These are phyloP conservation scores for Hemicordylus capensis DNA, from an alignment of 2,113 vertebrate species.

Conservation along the genomic window DNA sequence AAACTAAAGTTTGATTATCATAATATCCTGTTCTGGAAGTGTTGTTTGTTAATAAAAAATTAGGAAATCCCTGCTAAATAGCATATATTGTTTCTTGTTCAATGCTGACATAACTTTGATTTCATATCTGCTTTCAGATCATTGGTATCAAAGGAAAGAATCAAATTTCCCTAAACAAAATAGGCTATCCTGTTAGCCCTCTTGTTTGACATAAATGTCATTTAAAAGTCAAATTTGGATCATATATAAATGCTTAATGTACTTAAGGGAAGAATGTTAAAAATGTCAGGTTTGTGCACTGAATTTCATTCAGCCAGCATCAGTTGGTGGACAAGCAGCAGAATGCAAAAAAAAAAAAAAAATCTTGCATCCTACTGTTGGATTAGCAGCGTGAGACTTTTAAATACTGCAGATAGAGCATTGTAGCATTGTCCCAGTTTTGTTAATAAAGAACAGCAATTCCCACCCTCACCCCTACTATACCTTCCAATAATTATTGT, in stretches of 20 bases:
- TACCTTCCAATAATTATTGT: neutral
- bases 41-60: neutral
- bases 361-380: neutral
- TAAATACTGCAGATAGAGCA: neutral
- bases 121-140: conserved; percentile 8
- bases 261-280: neutral
- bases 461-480: no score
- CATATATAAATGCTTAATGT: neutral
- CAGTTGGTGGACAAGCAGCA: neutral
- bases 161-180: conserved; percentile 33
- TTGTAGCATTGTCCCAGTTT: neutral
- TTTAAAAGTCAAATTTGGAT: conserved; percentile 47
- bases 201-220: conserved; percentile 9
- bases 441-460: neutral
- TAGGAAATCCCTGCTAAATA: neutral
- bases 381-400: no score
- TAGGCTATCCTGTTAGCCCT: neutral
- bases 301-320: neutral
- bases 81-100: neutral
- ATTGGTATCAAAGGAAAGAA: conserved; percentile 8
- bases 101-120: neutral
- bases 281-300: neutral
- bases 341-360: neutral
- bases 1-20: neutral
- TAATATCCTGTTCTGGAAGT: neutral